Percentiles rank a stretch among this genome's conserved stretches.
Conservation (phyloP, 2,797 vertebrate genomes). For the Psittacula echo region DNA sequence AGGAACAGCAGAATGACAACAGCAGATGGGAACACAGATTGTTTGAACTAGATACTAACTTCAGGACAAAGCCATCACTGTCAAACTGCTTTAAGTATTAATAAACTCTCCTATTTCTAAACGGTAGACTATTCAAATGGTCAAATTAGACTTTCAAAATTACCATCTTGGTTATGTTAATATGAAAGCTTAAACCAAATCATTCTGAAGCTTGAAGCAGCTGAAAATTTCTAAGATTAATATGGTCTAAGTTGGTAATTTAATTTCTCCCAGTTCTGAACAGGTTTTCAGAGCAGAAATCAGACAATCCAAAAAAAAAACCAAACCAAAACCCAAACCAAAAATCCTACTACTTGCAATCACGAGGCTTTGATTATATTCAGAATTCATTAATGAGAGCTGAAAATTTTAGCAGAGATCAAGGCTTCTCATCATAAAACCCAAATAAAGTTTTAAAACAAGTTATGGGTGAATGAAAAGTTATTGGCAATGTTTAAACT, state of each 20-base stretch:
- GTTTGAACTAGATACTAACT: not conserved
- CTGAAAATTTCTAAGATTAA: not conserved
- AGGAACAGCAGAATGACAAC: not conserved
- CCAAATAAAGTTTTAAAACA: not conserved
- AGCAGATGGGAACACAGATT: rapidly evolving
- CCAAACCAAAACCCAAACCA: not conserved
- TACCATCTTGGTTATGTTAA: not conserved
- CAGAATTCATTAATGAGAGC: not conserved
- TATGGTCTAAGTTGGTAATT: not conserved
- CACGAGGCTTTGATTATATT: not conserved
- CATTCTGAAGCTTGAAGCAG: not conserved
- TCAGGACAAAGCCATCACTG: not conserved
- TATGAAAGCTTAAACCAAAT: not conserved
- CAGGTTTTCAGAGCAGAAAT: not conserved
- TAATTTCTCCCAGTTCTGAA: not conserved
- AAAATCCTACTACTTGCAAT: not conserved
- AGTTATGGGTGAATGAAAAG: not conserved
- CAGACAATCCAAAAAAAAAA: not conserved
- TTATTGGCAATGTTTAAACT: not conserved
- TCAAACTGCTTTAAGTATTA: not conserved
- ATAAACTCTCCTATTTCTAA: not conserved
- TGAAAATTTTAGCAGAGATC: not conserved
- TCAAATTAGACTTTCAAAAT: not conserved
- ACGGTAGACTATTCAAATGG: not conserved
- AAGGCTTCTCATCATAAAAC: not conserved